Conservation (phyloP, 2,113 vertebrate genomes). For the Corythornis cristatus region DNA sequence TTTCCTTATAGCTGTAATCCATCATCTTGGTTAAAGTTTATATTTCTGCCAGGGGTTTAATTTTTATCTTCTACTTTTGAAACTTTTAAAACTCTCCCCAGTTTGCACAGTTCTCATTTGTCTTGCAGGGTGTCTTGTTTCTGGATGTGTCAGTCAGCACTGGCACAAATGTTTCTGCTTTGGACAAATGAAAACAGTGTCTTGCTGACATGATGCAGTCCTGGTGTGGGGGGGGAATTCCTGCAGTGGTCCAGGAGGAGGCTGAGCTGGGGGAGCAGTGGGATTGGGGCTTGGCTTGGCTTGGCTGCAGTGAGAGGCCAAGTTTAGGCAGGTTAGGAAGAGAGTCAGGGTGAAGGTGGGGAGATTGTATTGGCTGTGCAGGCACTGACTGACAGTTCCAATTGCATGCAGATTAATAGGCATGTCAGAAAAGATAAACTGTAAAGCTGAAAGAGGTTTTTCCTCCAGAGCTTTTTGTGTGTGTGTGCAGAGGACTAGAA, state of each 20-base stretch:
- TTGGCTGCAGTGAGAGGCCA: not conserved
- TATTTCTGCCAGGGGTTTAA: not conserved
- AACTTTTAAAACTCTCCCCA: not conserved
- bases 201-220: not conserved
- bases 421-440: not conserved
- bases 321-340: not conserved
- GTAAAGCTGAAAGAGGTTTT: not conserved
- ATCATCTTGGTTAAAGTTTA: not conserved
- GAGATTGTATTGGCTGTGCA: rapidly evolving
- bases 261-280: not conserved
- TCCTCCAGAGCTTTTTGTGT: not conserved
- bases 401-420: not conserved
- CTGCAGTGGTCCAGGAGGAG: not conserved
- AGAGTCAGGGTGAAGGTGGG: not conserved
- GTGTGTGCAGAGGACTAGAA: not conserved
- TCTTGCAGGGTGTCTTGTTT: not conserved
- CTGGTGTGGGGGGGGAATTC: not conserved
- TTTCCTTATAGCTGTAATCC: not conserved
- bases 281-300: not conserved
- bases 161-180: not conserved
- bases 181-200: not conserved
- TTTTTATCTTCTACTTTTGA: not conserved
- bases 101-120: not conserved
- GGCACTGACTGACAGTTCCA: not conserved
- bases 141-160: not conserved